Evolutionary conservation across 2,888 invertebrate species (phyloP).

Genomic region (Agapetus fuscipes): DNA sequence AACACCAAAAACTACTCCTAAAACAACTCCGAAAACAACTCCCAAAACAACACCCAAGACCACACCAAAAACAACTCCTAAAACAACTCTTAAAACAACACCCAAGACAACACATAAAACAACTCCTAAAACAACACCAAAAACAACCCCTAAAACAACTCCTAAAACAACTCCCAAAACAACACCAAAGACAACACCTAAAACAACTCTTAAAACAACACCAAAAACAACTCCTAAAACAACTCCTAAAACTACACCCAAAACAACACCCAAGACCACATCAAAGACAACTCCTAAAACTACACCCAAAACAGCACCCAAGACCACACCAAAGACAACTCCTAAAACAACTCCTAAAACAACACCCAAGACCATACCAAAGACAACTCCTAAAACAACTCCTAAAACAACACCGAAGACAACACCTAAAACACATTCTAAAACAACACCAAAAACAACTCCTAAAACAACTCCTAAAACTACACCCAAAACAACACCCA

Average conservation of each 20-base stretch:
- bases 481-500: neutral
- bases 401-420: neutral
- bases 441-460: neutral
- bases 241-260: neutral
- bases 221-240: neutral
- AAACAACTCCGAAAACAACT: neutral
- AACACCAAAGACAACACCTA: neutral
- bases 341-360: slow-evolving; percentile 1
- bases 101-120: neutral
- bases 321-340: slow-evolving; percentile 1
- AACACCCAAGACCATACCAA: neutral
- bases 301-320: neutral
- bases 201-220: neutral
- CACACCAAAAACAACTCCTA: neutral
- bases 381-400: neutral
- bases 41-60: slow-evolving; percentile 1
- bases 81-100: neutral
- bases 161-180: neutral
- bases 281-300: neutral
- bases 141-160: neutral
- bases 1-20: neutral
- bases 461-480: neutral
- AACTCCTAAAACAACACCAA: neutral
- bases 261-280: slow-evolving; percentile 1
- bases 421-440: neutral